These are phyloP conservation scores for Euschistus heros DNA, from an alignment of 1,140 invertebrate species.

Conservation along the genomic window DNA sequence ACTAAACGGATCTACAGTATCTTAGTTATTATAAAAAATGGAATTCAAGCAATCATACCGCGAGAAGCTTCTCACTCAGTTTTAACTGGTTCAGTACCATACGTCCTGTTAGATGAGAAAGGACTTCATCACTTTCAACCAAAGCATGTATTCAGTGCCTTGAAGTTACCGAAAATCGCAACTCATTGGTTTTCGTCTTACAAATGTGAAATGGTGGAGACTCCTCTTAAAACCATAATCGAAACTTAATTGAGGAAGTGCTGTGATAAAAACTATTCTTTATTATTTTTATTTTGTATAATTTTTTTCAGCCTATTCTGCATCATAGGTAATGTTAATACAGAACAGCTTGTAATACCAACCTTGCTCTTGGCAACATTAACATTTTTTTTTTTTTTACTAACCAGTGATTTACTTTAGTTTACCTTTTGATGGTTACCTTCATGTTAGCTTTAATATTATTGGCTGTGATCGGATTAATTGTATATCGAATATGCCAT, in stretches of 20 bases:
- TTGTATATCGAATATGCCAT: background rate
- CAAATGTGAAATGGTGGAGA: constrained; percentile 21
- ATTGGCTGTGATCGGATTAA: background rate
- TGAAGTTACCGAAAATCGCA: constrained; percentile 50
- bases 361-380: too few relatives aligned
- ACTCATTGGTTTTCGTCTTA: constrained; percentile 39
- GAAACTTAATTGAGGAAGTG: background rate
- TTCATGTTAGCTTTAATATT: background rate
- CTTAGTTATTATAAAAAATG: constrained; percentile 61
- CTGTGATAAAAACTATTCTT: background rate
- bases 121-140: constrained; percentile 67
- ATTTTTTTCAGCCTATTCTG: too few relatives aligned
- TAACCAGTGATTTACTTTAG: too few relatives aligned
- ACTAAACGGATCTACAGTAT: constrained; percentile 39
- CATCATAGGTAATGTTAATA: too few relatives aligned
- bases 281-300: too few relatives aligned
- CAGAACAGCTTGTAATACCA: too few relatives aligned
- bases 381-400: too few relatives aligned
- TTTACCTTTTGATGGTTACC: too few relatives aligned
- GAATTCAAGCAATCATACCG: constrained; percentile 64
- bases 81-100: constrained; percentile 60
- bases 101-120: constrained; percentile 62
- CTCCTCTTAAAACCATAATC: constrained; percentile 1
- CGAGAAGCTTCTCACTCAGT: constrained; percentile 59
- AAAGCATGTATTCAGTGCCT: constrained; percentile 55